A percentile compares a stretch with the other conserved stretches of the same genome.
Evolutionary conservation across 2,113 vertebrate genomes (phyloP).

Genomic region (Chionomys nivalis): DNA sequence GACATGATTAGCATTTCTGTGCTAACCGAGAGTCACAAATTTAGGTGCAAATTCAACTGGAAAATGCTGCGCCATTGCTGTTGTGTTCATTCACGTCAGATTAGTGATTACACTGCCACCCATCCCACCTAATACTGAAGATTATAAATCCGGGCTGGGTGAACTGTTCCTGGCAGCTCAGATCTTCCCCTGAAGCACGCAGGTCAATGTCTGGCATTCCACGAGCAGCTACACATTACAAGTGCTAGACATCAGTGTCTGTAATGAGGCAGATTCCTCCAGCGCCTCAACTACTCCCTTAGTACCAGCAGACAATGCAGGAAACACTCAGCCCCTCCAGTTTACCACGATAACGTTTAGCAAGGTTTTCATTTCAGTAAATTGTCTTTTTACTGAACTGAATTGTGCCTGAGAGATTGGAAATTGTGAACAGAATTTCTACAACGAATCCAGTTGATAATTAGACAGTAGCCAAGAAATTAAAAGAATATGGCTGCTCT

Average conservation of each 20-base stretch:
- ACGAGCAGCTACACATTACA: background rate
- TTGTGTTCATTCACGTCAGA: conserved; percentile 62
- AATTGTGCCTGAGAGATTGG: background rate
- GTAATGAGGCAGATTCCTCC: background rate
- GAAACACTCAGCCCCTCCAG: background rate
- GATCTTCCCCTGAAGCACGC: background rate
- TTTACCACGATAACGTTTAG: conserved; percentile 39
- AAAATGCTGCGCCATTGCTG: conserved; percentile 52
- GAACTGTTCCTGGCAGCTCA: background rate
- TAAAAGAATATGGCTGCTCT: conserved; percentile 18
- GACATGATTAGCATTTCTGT: conserved; percentile 69
- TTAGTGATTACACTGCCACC: conserved; percentile 52
- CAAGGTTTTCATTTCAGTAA: conserved; percentile 58
- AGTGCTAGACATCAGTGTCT: background rate
- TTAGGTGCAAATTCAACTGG: conserved; percentile 71
- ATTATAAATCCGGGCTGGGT: background rate
- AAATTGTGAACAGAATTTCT: conserved; percentile 22
- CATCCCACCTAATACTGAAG: conserved; percentile 32
- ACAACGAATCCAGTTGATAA: background rate
- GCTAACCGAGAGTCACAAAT: conserved; percentile 61
- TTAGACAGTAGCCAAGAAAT: conserved; percentile 3
- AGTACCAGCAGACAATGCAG: background rate
- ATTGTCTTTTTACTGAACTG: conserved; percentile 26
- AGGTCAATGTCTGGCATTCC: background rate
- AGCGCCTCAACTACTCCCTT: background rate